Conservation (phyloP, 2,888 invertebrate species). For the Drosophila borealis region DNA sequence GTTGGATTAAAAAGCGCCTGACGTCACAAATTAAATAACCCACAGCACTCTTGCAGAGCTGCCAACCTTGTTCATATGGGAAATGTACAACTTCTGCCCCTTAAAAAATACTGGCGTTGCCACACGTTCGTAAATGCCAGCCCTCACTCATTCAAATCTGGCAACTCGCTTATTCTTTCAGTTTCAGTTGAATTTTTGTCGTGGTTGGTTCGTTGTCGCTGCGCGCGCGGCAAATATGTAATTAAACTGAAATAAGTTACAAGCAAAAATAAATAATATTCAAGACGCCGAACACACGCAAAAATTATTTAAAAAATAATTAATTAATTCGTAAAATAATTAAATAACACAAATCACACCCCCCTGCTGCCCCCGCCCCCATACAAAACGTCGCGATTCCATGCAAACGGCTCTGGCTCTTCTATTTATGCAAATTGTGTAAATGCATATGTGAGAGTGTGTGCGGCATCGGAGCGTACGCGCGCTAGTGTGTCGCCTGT, state of each 20-base stretch:
- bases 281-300: slow-evolving; percentile 60
- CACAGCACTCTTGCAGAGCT: slow-evolving; percentile 10
- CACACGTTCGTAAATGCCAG: slow-evolving; percentile 22
- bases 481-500: slow-evolving; percentile 38
- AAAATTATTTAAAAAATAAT: slow-evolving; percentile 18
- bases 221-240: slow-evolving; percentile 54
- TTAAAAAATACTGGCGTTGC: slow-evolving; percentile 14
- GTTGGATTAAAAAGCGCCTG: background rate
- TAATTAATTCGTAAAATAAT: slow-evolving; percentile 15
- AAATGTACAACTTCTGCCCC: slow-evolving; percentile 15
- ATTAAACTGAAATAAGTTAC: slow-evolving; percentile 56
- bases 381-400: slow-evolving; percentile 41
- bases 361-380: slow-evolving; percentile 13
- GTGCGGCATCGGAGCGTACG: slow-evolving; percentile 37
- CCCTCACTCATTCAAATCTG: slow-evolving; percentile 45
- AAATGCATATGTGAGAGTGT: slow-evolving; percentile 47
- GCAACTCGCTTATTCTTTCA: slow-evolving; percentile 55
- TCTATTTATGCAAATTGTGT: slow-evolving; percentile 61
- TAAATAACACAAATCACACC: slow-evolving; percentile 32
- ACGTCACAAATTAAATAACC: slow-evolving; percentile 16
- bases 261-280: slow-evolving; percentile 58
- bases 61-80: background rate
- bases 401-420: slow-evolving; percentile 52
- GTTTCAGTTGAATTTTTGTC: slow-evolving; percentile 64
- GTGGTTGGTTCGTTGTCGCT: slow-evolving; percentile 58